Evolutionary conservation across 2,113 vertebrate species (phyloP).

Genomic region (Mirounga angustirostris): DNA sequence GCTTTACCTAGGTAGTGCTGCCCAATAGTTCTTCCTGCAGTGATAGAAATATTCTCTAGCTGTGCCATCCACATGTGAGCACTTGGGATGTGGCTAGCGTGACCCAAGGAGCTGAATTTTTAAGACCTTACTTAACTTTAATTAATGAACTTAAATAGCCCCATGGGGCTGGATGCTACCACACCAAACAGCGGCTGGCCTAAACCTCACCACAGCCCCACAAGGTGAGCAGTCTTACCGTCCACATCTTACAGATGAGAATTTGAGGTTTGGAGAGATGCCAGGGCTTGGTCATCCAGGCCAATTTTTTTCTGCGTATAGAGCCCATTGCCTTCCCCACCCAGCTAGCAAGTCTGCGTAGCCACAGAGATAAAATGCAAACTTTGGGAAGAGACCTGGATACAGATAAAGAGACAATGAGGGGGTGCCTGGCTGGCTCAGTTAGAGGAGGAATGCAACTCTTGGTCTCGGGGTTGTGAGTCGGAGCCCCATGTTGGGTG

Average conservation of each 20-base stretch:
- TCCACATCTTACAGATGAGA: background rate
- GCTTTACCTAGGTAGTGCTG: background rate
- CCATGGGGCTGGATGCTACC: background rate
- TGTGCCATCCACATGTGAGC: background rate
- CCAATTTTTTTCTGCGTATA: background rate
- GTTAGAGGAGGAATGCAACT: background rate
- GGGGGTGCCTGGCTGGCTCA: background rate
- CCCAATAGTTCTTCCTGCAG: background rate
- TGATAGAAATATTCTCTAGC: background rate
- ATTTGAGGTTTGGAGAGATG: background rate
- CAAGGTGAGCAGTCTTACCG: background rate
- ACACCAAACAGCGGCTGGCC: accelerated
- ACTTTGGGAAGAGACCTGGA: background rate
- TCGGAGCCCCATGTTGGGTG: background rate
- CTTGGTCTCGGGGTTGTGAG: background rate
- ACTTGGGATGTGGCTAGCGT: background rate
- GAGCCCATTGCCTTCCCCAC: background rate
- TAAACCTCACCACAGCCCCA: background rate
- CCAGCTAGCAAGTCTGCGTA: background rate
- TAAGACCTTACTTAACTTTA: slow-evolving; percentile 8
- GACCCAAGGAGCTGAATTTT: background rate
- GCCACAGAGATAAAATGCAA: background rate
- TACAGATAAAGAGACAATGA: background rate
- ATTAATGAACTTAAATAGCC: background rate
- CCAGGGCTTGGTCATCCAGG: background rate